Evolutionary conservation across 2,113 vertebrate genomes (phyloP), one percentile per base, ranked within the genome.

Genomic region (Vanacampus margaritifer): DNA sequence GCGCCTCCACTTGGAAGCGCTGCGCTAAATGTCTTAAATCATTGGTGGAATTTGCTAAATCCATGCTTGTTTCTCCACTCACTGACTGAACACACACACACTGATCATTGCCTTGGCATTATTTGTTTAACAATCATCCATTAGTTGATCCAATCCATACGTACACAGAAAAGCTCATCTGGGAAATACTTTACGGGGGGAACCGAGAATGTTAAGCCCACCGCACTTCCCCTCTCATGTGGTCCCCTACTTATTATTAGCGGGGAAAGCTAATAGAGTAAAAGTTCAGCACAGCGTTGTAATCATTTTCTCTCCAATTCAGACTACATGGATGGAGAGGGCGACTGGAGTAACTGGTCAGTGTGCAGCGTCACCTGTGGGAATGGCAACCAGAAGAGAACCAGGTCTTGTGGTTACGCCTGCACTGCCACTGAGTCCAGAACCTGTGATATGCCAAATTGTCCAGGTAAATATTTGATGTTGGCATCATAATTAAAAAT

Each of bases 291-390:
- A 91, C 90, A 90, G 60, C 69, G 72, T 76, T 68, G 19, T 81
- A 24, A 62, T 72, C 70, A 71, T 35, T 62, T 45, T 69, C 1
- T 68, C 53, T 84, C 77, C 82, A 64, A 75, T 72, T 0, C 84
- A 96, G 96, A 98, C 87, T 97, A 97, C 41, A 91, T 93, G 11
- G 96, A 98, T 0, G 95, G 94, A 0, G 95, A 98, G 62, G 95
- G 96, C 3, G 95, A 96, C 85, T 98, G 97, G 97, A 98, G 96
- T 76, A 82, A 88, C 1, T 98, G 97, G 97, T 96, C 96, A 10
- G 80, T 84, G 1, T 98, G 97, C 78, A 97, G 96, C 0, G 93
- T 95, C 77, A 96, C 94, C 77, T 98, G 96, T 16, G 94, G 95
- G 5, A 92, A 95, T 0, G 97, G 97, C 56, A 98, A 78, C 71